Base-by-base conservation (phyloP, 2,797 vertebrate species). In the Gymnopithys bicolor region DNA sequence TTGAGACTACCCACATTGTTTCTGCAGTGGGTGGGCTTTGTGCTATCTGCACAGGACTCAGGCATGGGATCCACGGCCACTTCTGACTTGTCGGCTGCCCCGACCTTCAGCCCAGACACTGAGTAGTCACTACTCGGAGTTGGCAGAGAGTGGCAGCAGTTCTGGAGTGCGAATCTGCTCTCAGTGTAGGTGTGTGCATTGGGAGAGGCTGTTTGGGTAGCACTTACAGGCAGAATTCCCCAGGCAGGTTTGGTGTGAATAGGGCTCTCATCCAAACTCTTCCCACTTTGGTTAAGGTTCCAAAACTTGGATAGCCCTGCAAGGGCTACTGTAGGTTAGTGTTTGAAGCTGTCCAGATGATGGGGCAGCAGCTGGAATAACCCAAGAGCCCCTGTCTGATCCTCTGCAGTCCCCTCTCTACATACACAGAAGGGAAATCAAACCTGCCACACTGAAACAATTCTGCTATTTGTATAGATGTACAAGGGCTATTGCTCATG, bases 21-120 rank as follows among this genome's bases (percentile, higher is more conserved):
- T 58, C 79, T 77, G 68, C 62, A 71, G 10, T 10, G 41, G 45
- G 17, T 87, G 33, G 27, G 33, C 46, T 66, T 77, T 60, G 12
- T 15, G n/a, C 39, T 87, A 52, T 24, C 53, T 64, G 66, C 25
- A n/a, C 22, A 56, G n/a, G 45, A 30, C 23, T 32, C 14, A 58
- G 37, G 18, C 1, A 0, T 46, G 52, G 51, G 41, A 77, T 77
- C 35, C 91, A 8, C 1, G 0, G 21, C 33, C 62, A 1, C 37
- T 81, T 73, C 56, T 45, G 62, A 22, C 23, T 35, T 52, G 25
- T 8, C 43, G 70, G 28, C 48, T 45, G 70, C 66, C 52, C 21
- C 17, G 18, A 52, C 37, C 23, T 39, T 43, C 66, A 74, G 25
- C 16, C 39, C 2, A 0, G 32, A 21, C 52, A 62, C 56, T 49